Percentiles rank a stretch among this genome's conserved stretches.
Conservation (phyloP, 2,113 vertebrate species). For the Egretta garzetta region DNA sequence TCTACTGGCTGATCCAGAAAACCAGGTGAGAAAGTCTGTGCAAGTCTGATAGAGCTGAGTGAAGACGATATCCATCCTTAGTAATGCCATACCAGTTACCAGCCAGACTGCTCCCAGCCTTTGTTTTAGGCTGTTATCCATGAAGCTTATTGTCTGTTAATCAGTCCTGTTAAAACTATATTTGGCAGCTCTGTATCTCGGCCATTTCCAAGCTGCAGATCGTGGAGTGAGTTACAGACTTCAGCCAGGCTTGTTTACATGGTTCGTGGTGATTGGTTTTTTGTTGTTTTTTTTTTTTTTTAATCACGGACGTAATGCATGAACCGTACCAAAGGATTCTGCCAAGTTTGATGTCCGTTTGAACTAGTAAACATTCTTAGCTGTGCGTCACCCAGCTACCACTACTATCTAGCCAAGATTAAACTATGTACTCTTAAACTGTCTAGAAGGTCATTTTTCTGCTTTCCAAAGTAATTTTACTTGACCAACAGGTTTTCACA, state of each 20-base stretch:
- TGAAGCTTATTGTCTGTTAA: background rate
- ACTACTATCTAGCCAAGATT: background rate
- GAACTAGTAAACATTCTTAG: background rate
- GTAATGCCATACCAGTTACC: background rate
- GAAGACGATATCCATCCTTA: background rate
- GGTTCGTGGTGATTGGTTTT: background rate
- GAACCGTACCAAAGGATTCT: background rate
- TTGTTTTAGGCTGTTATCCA: background rate
- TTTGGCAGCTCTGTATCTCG: background rate
- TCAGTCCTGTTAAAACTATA: background rate
- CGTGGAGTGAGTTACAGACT: background rate
- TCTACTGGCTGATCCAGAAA: background rate
- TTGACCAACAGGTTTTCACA: background rate
- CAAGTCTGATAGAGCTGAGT: background rate
- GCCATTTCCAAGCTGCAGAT: background rate
- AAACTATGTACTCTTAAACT: background rate
- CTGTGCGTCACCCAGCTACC: background rate
- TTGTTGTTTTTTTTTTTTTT: background rate
- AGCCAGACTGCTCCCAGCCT: background rate
- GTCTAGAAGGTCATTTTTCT: background rate
- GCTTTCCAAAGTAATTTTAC: background rate
- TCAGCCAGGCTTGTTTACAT: background rate
- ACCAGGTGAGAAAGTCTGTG: background rate
- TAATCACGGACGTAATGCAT: background rate
- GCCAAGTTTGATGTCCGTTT: background rate